Evolutionary conservation across 2,888 invertebrate species (phyloP), one percentile per base, ranked within the genome.

Genomic region (Philhelius pedissequus): DNA sequence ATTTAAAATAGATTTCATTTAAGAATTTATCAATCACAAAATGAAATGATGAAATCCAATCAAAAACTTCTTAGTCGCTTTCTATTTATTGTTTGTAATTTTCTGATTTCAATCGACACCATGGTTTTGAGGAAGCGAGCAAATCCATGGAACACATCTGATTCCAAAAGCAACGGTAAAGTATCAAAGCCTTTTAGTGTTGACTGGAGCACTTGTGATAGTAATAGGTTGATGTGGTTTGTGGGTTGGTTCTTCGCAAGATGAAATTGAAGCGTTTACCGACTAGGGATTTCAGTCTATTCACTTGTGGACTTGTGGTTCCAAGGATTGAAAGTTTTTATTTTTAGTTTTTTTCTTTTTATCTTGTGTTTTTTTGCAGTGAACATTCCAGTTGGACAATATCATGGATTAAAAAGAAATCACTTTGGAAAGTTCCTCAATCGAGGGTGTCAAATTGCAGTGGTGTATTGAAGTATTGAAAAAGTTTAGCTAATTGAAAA

Each of bases 401-500:
- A 76, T n/a, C 4, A 35, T 35, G 13, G 15, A 60, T 58, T 71
- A 13, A 11, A 27, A 30, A 64, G 38, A 40, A 54, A 58, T 48
- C 45, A 58, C 32, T 9, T 60, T 22, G 20, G 15, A 62, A 79
- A 43, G 48, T 50, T 32, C 27, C 35, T 25, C 40, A 30, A 66
- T 32, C 38, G 11, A 80, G 40, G 58, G 27, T 18, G 18, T 56
- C 18, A 38, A 78, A 68, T 75, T 80, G 38, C 32, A 64, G 20
- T 60, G 50, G 45, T 64, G 56, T 66, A 68, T 60, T 60, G 50
- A 73, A 40, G 54, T 66, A 73, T 60, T 68, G 25, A 73, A 25
- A 54, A 64, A 64, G 64, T 76, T 75, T 50, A 64, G 64, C 75
- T 80, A 80, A 76, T 58, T 70, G 75, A 75, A 52, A n/a, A 69